phyloP scores from a whole-genome alignment of 53 echinoderm and acorn worm genomes.

The Patiria pectinifera region DNA sequence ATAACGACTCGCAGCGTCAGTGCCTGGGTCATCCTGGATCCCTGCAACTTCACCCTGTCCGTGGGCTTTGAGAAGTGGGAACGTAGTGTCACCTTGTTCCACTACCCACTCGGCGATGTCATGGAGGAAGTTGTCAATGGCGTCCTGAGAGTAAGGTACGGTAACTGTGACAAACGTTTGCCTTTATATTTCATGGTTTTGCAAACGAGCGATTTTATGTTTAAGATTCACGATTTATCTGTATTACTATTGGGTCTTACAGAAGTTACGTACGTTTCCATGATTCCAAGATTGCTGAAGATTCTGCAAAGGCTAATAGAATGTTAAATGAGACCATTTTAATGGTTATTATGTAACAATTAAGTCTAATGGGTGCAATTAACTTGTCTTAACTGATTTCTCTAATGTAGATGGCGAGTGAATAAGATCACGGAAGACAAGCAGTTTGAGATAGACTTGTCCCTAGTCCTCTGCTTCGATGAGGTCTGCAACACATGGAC shows the following conservation, averaged over 20 bases:
- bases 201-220: too few relatives aligned
- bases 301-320: too few relatives aligned
- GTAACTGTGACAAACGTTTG: not conserved
- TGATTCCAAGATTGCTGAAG: too few relatives aligned
- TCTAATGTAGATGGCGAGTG: conserved; percentile 38
- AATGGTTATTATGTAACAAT: too few relatives aligned
- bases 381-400: not conserved
- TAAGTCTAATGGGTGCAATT: too few relatives aligned
- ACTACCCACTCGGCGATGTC: conserved; percentile 33
- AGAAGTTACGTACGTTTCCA: too few relatives aligned
- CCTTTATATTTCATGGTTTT: not conserved
- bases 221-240: too few relatives aligned
- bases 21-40: conserved; percentile 54
- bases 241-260: too few relatives aligned
- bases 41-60: conserved; percentile 55
- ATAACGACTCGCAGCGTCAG: conserved; percentile 10
- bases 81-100: conserved; percentile 27
- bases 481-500: conserved; percentile 20
- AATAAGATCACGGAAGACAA: conserved; percentile 38
- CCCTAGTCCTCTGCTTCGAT: conserved; percentile 37
- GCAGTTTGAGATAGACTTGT: conserved; percentile 44
- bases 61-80: conserved; percentile 61
- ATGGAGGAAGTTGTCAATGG: conserved; percentile 31
- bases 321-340: too few relatives aligned
- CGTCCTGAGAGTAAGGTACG: conserved; percentile 39